Conservation (phyloP, 1,140 invertebrate genomes). For the Lasaia peninsularis region DNA sequence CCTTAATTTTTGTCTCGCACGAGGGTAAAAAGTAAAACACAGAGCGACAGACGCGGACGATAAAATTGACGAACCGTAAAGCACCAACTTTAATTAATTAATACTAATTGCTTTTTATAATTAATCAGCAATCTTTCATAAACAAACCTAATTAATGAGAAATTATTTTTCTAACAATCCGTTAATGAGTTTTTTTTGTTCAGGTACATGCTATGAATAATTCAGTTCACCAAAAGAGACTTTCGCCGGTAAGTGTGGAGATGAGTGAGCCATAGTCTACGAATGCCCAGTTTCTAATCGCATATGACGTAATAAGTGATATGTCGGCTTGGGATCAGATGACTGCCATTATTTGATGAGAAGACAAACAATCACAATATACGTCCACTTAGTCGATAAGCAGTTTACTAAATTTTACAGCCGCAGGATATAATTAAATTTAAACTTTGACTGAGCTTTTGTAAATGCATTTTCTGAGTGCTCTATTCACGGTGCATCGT, state of each 20-base stretch:
- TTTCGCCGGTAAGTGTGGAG: conserved; percentile 10
- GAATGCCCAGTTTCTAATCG: not conserved
- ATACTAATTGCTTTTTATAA: not conserved
- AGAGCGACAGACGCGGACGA: too few relatives aligned
- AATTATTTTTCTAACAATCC: not conserved
- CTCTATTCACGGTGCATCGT: too few relatives aligned
- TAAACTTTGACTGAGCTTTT: too few relatives aligned
- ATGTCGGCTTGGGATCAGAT: too few relatives aligned
- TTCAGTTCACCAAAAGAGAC: not conserved
- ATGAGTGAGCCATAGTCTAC: not conserved
- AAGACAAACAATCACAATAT: too few relatives aligned
- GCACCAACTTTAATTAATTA: not conserved
- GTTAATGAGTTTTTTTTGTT: conserved; percentile 5
- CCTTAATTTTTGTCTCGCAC: too few relatives aligned
- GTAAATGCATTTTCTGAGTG: too few relatives aligned
- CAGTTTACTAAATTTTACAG: too few relatives aligned
- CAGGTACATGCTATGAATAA: conserved; percentile 5
- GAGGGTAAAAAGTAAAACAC: not conserved
- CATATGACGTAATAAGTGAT: not conserved
- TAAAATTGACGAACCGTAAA: too few relatives aligned
- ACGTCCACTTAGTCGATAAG: too few relatives aligned
- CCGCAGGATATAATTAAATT: too few relatives aligned
- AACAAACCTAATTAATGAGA: conserved; percentile 7
- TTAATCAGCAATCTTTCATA: not conserved
- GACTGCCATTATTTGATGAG: too few relatives aligned